Percentiles rank a stretch among this genome's conserved stretches.
Evolutionary conservation across 2,113 vertebrate species (phyloP).

Genomic region (Syngnathus typhle): DNA sequence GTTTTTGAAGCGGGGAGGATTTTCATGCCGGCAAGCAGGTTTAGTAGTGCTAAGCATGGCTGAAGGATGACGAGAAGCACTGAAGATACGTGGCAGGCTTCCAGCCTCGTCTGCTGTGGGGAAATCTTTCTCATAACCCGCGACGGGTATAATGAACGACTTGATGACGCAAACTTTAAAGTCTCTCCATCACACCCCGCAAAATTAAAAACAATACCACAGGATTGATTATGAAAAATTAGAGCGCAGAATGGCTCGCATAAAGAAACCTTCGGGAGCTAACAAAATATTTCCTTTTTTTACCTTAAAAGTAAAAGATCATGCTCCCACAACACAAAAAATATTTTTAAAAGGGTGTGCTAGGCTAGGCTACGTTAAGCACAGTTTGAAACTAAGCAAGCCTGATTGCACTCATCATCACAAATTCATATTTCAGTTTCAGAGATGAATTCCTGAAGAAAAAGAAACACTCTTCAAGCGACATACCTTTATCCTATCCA

Average conservation of each 20-base stretch:
- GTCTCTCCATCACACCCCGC: constrained; percentile 10
- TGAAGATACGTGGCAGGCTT: constrained; percentile 23
- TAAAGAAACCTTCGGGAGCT: too few species aligned
- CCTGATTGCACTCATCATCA: neutral
- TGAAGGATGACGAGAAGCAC: constrained; percentile 3
- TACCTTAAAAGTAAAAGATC: neutral
- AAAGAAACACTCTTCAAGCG: neutral
- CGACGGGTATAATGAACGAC: constrained; percentile 31
- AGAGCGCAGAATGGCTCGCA: too few species aligned
- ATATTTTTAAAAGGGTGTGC: neutral
- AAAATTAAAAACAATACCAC: constrained; percentile 12
- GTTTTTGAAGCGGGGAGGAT: constrained; percentile 16
- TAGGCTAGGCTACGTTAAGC: neutral
- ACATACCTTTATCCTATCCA: constrained; percentile 94
- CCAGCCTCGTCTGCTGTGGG: constrained; percentile 24
- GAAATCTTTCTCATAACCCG: constrained; percentile 41
- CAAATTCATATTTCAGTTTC: neutral
- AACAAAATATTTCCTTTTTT: neutral
- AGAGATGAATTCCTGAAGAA: neutral
- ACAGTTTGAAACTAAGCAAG: neutral
- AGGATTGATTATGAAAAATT: neutral
- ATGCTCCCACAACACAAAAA: neutral
- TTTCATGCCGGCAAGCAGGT: constrained; percentile 20
- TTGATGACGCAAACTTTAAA: constrained; percentile 25
- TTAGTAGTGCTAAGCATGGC: constrained; percentile 26